Evolutionary conservation across 2,888 invertebrate genomes (phyloP).

Genomic region (Plutella xylostella): DNA sequence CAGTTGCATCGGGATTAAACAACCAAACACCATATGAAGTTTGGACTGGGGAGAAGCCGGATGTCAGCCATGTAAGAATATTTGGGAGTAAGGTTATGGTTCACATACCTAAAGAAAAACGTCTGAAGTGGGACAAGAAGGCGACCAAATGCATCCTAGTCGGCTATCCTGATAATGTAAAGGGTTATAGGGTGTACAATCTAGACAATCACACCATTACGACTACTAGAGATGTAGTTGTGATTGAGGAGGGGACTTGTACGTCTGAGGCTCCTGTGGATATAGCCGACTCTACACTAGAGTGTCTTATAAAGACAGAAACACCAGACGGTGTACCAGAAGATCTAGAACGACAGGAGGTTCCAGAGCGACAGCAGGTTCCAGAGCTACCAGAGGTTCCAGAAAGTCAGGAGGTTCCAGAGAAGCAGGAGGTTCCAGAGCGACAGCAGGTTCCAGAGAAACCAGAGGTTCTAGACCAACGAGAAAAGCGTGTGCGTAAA

Average conservation of each 20-base stretch:
- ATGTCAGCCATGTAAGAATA: background rate
- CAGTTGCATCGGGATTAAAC: background rate
- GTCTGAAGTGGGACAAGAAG: constrained; percentile 22
- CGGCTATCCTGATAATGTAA: constrained; percentile 22
- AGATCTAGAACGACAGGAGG: background rate
- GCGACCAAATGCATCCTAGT: constrained; percentile 20
- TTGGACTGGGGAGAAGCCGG: background rate
- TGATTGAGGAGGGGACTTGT: background rate
- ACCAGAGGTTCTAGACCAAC: too few species aligned
- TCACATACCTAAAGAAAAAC: constrained; percentile 24
- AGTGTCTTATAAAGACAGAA: background rate
- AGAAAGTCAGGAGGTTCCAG: background rate
- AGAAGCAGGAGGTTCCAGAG: background rate
- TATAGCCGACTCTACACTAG: background rate
- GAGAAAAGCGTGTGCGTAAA: too few species aligned
- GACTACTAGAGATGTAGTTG: background rate
- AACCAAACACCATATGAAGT: background rate
- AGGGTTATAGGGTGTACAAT: constrained; percentile 23
- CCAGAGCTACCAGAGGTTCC: background rate
- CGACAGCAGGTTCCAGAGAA: too few species aligned
- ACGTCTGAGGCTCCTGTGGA: background rate
- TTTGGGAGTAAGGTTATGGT: background rate
- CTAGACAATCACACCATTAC: constrained; percentile 6
- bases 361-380: background rate
- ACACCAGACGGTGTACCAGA: too few species aligned